These are phyloP conservation scores for Celastrina argiolus DNA, from an alignment of 2,888 invertebrate genomes.

Conservation along the genomic window DNA sequence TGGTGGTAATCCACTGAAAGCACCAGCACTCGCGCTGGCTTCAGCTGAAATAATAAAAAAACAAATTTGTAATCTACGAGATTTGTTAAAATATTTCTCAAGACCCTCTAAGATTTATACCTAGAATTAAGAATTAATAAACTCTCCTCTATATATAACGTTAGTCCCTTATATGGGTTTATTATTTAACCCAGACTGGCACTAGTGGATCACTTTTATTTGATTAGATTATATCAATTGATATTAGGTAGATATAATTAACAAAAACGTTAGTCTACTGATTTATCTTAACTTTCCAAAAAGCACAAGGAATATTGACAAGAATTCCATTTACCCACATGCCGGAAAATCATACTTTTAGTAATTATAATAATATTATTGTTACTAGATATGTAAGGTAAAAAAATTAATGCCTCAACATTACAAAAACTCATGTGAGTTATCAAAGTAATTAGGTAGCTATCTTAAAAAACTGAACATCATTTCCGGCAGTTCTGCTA, in stretches of 20 bases:
- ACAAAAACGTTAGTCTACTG: no score
- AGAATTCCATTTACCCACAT: neutral
- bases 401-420: neutral
- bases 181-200: no score
- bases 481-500: neutral
- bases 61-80: no score
- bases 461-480: constrained; percentile 2
- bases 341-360: neutral
- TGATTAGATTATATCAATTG: no score
- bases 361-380: neutral
- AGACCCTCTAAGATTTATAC: no score
- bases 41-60: constrained; percentile 33
- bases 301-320: neutral
- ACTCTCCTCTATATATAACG: no score
- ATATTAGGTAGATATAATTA: no score
- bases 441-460: neutral
- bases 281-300: neutral
- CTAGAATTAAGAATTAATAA: no score
- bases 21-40: constrained; percentile 55
- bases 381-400: neutral
- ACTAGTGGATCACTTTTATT: no score
- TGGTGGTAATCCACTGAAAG: constrained; percentile 43
- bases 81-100: no score
- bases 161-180: no score
- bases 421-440: neutral